Percentiles rank a stretch among this genome's conserved stretches.
phyloP scores from a whole-genome alignment of 2,797 vertebrate species.

The Brachyrhaphis roseni region DNA sequence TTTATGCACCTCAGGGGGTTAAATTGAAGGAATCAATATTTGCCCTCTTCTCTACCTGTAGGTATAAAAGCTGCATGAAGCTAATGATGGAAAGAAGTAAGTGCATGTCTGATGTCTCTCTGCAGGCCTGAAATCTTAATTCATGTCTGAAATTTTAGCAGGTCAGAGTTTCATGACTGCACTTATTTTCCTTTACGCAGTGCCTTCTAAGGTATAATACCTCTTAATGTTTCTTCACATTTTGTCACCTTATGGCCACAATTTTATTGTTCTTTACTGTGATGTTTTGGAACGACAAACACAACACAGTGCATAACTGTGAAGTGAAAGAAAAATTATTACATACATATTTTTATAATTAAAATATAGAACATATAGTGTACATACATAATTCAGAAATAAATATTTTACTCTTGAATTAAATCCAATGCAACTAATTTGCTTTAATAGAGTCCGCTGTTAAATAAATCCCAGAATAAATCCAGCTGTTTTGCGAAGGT shows the following conservation, averaged over 20 bases:
- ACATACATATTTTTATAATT: neutral
- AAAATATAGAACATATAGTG: neutral
- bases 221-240: neutral
- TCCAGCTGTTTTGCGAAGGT: neutral
- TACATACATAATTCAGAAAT: neutral
- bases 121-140: conserved; percentile 23
- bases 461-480: neutral
- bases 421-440: neutral
- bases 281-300: neutral
- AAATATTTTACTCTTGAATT: neutral
- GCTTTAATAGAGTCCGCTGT: neutral
- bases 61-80: conserved; percentile 33
- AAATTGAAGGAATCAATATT: conserved; percentile 52
- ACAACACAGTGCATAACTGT: neutral
- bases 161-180: conserved; percentile 4
- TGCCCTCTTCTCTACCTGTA: conserved; percentile 27
- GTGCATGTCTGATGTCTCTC: conserved; percentile 26
- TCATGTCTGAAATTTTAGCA: conserved; percentile 19
- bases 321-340: neutral
- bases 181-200: neutral
- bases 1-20: conserved; percentile 42
- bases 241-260: neutral
- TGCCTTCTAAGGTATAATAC: neutral
- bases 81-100: conserved; percentile 38
- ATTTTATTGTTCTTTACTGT: neutral